Base-by-base conservation (phyloP, 2,113 vertebrate species). In the Larimichthys crocea region DNA sequence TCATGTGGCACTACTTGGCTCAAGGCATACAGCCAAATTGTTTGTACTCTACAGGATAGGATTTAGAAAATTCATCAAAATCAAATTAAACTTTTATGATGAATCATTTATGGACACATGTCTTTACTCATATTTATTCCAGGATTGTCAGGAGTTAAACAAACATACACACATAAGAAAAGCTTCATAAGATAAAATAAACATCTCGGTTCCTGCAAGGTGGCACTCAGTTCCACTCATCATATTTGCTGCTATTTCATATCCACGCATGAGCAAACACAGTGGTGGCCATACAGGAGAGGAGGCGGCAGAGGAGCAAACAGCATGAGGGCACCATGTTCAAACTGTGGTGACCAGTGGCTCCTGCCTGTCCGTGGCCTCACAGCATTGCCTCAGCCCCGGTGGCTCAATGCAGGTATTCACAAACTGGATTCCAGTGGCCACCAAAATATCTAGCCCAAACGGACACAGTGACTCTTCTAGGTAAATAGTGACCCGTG, bases 341-440 rank as follows among this genome's bases (percentile, higher is more conserved):
- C 90, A 90, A 94, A 89, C 94, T 92, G 92, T 91, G 92, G 89
- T 92, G 91, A 93, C 92, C 86, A 75, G 80, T 86, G 91, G 92
- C 93, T 94, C 94, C 90, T 92, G 87, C 81, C 89, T 91, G 92
- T 91, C 92, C 92, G 73, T 84, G 89, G 89, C 84, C 87, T 84
- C 86, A 73, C 85, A 82, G 90, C 83, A 64, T 65, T 80, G 82
- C 88, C 81, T 81, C 88, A 67, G 76, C 80, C 70, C 87, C 52
- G 8, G 66, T 24, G 53, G 66, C 86, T 95, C 90, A 95, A 95
- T 95, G 94, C 91, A 91, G 84, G 90, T 92, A 95, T 94, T 95
- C 92, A 94, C 90, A 62, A 75, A 87, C 86, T 76, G 88, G 80
- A 93, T 92, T 94, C 90, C 92, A 92, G 93, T 80, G 87, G 88